These are phyloP conservation scores for Watsonalla binaria DNA, from an alignment of 2,888 invertebrate genomes.

Conservation along the genomic window DNA sequence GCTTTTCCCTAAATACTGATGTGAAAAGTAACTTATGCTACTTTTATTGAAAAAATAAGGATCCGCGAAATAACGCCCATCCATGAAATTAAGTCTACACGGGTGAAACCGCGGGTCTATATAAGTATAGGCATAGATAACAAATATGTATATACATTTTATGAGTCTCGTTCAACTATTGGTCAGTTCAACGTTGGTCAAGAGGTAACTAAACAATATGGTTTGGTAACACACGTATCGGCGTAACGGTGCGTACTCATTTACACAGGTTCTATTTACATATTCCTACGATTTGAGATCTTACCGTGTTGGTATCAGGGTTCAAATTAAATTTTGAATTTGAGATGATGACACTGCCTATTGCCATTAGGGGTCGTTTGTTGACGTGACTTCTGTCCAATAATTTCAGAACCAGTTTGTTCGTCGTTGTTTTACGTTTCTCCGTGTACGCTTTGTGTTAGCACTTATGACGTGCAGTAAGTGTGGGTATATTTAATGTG, in stretches of 20 bases:
- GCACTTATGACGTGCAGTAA: not conserved
- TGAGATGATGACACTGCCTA: conserved; percentile 34
- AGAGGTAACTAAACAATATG: conserved; percentile 50
- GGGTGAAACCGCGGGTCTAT: too few species aligned
- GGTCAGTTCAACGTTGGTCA: conserved; percentile 20
- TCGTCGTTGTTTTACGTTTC: conserved; percentile 10
- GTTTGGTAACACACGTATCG: conserved; percentile 59
- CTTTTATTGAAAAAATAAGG: too few species aligned
- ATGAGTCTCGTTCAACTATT: not conserved
- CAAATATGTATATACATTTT: too few species aligned
- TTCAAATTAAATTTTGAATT: conserved; percentile 24
- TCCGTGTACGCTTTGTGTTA: not conserved
- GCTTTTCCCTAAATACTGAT: too few species aligned
- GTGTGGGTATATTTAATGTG: not conserved
- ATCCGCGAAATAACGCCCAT: too few species aligned
- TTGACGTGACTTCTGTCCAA: conserved; percentile 58
- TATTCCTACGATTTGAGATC: conserved; percentile 1
- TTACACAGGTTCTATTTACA: conserved; percentile 34
- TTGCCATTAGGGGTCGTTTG: conserved; percentile 52
- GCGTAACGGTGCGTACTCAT: conserved; percentile 64
- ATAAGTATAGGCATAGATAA: too few species aligned
- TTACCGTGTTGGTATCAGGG: not conserved
- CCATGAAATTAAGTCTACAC: too few species aligned
- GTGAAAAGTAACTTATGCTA: too few species aligned
- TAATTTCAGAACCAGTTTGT: conserved; percentile 44